Conservation (phyloP, 2,113 vertebrate species). For the Picathartes gymnocephalus region DNA sequence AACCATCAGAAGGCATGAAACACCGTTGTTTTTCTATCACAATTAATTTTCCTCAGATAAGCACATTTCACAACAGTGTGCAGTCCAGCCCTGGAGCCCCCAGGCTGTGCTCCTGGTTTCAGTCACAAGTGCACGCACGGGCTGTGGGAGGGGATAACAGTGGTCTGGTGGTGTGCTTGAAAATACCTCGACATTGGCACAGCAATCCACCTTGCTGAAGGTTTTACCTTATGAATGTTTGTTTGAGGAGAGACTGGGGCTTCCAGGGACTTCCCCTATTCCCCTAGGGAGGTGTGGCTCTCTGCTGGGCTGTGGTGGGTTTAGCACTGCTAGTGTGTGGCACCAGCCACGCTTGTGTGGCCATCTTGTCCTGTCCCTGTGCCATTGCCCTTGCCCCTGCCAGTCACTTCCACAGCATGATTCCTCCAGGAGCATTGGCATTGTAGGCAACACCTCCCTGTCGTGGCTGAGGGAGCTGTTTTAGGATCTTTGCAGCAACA, state of each 20-base stretch:
- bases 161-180: accelerated
- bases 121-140: accelerated
- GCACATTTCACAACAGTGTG: not conserved
- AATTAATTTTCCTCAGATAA: not conserved
- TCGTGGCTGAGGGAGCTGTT: accelerated
- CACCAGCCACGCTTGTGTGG: accelerated
- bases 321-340: accelerated
- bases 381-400: accelerated
- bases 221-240: accelerated
- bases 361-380: not conserved
- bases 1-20: not conserved
- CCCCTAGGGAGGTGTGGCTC: accelerated
- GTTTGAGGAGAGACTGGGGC: not conserved
- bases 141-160: accelerated
- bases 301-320: not conserved
- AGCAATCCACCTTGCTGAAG: accelerated
- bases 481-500: not conserved
- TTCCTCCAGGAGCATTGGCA: not conserved
- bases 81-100: not conserved
- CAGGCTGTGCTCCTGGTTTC: not conserved
- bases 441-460: not conserved
- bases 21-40: not conserved
- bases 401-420: accelerated
- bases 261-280: accelerated
- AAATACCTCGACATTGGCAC: accelerated